Evolutionary conservation across 1,140 invertebrate species (phyloP).

Genomic region (Physella acuta): DNA sequence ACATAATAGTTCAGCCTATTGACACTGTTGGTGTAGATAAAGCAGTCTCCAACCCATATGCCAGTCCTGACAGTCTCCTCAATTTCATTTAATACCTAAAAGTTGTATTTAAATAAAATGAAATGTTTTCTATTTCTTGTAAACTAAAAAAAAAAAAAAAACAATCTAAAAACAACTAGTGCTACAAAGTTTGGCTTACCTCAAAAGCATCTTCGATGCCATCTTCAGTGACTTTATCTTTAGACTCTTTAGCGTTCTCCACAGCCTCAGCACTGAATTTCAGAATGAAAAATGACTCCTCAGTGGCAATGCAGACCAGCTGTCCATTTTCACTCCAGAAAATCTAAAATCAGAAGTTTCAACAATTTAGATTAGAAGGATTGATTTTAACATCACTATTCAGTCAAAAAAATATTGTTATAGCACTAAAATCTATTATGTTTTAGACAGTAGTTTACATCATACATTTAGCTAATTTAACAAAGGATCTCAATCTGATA

Average conservation of each 20-base stretch:
- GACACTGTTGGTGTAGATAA: conserved; percentile 97
- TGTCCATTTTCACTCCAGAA: conserved; percentile 97
- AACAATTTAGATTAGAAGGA: too few species aligned
- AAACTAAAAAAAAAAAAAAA: too few species aligned
- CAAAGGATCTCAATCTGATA: too few species aligned
- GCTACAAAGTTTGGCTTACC: conserved; percentile 64
- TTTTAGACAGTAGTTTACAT: too few species aligned
- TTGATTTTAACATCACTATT: too few species aligned
- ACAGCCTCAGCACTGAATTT: conserved; percentile 80
- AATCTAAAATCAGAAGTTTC: too few species aligned
- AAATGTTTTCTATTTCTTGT: too few species aligned
- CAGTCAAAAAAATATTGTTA: too few species aligned
- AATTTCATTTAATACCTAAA: conserved; percentile 80
- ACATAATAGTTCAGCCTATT: conserved; percentile 99
- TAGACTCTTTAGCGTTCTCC: conserved; percentile 72
- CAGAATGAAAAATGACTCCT: conserved; percentile 95
- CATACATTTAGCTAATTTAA: too few species aligned
- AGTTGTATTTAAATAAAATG: too few species aligned
- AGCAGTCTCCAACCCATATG: conserved; percentile 98
- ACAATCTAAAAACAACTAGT: too few species aligned
- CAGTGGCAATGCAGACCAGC: conserved; percentile 89
- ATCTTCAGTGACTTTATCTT: conserved; percentile 82
- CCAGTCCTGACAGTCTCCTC: conserved; percentile 94
- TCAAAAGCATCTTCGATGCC: conserved; percentile 97
- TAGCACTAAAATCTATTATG: too few species aligned